Evolutionary conservation across 2,113 vertebrate species (phyloP).

Genomic region (Megaceryle maxima): DNA sequence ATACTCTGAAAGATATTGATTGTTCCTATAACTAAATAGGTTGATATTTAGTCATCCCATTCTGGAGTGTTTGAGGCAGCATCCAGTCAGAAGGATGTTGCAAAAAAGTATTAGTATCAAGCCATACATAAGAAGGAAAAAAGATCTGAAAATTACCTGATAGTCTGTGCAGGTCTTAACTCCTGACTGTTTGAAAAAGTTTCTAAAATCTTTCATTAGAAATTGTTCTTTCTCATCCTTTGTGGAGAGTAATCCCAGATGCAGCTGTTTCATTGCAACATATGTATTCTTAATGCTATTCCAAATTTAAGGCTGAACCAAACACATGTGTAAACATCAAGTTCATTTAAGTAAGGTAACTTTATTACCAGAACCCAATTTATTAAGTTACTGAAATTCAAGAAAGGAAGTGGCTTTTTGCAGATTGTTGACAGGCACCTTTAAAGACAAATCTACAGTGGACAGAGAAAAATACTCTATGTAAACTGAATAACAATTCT

Average conservation of each 20-base stretch:
- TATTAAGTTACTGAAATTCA: background rate
- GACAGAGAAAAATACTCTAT: background rate
- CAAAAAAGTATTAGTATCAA: background rate
- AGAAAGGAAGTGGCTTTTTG: background rate
- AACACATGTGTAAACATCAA: background rate
- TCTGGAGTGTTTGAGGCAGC: background rate
- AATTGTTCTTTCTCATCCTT: background rate
- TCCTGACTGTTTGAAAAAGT: background rate
- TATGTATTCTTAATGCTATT: background rate
- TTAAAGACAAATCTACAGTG: background rate
- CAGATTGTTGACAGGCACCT: background rate
- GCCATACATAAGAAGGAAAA: background rate
- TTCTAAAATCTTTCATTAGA: background rate
- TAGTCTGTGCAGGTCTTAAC: background rate
- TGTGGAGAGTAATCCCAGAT: accelerated
- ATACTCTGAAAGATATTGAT: background rate
- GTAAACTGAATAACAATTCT: background rate
- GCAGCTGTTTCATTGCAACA: background rate
- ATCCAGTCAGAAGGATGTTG: background rate
- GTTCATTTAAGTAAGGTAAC: background rate
- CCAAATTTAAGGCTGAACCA: background rate
- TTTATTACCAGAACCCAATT: background rate
- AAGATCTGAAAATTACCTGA: background rate
- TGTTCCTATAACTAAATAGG: background rate
- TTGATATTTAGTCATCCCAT: background rate